Percentiles rank a stretch among this genome's conserved stretches.
phyloP scores from a whole-genome alignment of 2,113 vertebrate genomes.

The Lethenteron reissneri region DNA sequence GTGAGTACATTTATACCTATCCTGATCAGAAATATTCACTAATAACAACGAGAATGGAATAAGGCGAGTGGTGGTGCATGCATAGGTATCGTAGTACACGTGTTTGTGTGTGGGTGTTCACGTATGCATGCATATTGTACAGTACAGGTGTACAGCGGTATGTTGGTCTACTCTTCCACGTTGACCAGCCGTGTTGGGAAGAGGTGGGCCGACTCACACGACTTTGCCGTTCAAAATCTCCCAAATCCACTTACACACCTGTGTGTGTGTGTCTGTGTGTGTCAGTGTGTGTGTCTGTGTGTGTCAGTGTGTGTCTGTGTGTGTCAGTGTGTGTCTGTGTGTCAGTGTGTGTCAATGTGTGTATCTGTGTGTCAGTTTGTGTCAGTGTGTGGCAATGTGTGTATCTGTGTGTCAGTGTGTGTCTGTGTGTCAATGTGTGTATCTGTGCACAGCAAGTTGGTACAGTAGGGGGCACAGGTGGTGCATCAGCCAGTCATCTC shows the following conservation, averaged over 20 bases:
- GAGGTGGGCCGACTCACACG: too few species aligned
- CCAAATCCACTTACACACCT: not conserved
- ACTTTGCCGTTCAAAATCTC: not conserved
- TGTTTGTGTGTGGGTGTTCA: slow-evolving; percentile 1
- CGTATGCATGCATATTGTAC: not conserved
- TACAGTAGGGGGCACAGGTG: too few species aligned
- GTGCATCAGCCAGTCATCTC: too few species aligned
- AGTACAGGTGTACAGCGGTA: not conserved
- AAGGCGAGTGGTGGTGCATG: not conserved
- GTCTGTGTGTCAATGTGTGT: not conserved
- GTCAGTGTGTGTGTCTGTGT: not conserved
- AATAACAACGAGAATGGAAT: too few species aligned
- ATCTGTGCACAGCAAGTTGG: too few species aligned
- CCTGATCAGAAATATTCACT: too few species aligned
- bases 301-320: not conserved
- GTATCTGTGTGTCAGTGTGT: not conserved
- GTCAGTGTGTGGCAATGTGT: not conserved
- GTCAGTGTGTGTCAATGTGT: not conserved
- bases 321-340: not conserved
- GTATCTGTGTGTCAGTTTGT: not conserved
- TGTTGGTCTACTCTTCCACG: too few species aligned
- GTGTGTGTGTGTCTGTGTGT: not conserved
- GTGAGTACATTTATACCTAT: too few species aligned
- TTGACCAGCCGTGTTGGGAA: too few species aligned
- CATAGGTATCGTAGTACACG: not conserved